These are phyloP conservation scores for Anastatus disparis DNA, from an alignment of 1,140 invertebrate species.

Conservation along the genomic window DNA sequence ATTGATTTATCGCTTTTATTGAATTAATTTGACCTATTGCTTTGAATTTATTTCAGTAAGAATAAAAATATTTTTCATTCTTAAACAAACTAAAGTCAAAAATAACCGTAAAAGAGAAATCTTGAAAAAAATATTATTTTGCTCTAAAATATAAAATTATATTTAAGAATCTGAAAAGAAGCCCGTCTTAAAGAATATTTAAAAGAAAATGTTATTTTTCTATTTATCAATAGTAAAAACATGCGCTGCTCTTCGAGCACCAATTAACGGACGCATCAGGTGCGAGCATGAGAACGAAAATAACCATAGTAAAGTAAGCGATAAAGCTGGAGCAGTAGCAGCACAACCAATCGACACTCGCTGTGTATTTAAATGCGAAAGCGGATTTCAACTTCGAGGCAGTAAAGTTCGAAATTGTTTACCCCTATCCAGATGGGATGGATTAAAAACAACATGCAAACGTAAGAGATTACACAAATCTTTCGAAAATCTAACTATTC, in stretches of 20 bases:
- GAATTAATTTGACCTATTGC: too few relatives aligned
- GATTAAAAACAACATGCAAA: constrained; percentile 74
- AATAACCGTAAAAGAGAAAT: too few relatives aligned
- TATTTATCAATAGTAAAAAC: constrained; percentile 71
- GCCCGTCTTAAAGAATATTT: not conserved
- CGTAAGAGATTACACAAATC: constrained; percentile 63
- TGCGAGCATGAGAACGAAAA: constrained; percentile 69
- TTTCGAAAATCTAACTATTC: too few relatives aligned
- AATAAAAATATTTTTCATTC: too few relatives aligned
- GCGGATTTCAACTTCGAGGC: constrained; percentile 74
- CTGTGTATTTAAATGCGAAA: constrained; percentile 74
- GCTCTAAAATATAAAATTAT: too few relatives aligned
- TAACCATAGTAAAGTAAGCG: constrained; percentile 43
- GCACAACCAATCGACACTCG: constrained; percentile 71
- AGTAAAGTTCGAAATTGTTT: constrained; percentile 75
- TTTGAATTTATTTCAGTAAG: too few relatives aligned
- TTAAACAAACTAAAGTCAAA: too few relatives aligned
- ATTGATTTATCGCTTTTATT: too few relatives aligned
- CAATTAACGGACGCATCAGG: constrained; percentile 70
- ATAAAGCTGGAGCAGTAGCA: too few relatives aligned
- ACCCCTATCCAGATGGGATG: constrained; percentile 77
- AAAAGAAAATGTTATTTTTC: too few relatives aligned
- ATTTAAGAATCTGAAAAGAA: too few relatives aligned
- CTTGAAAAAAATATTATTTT: not conserved
- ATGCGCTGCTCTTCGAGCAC: constrained; percentile 68